A percentile compares a stretch with the other conserved stretches of the same genome.
These are phyloP conservation scores for Parthenolecanium corni DNA, from an alignment of 2,888 invertebrate species.

Conservation along the genomic window DNA sequence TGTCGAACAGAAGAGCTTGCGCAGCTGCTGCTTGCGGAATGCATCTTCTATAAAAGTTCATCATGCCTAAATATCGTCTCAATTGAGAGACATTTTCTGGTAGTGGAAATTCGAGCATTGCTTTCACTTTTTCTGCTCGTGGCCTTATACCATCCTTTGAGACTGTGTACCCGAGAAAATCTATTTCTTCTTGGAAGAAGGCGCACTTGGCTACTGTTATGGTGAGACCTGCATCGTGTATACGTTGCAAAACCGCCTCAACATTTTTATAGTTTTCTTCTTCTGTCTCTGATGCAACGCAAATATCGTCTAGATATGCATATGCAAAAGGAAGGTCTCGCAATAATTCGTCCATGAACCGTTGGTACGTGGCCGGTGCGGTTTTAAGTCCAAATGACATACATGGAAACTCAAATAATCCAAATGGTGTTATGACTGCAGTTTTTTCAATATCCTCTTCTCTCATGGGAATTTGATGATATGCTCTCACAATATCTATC, in stretches of 20 bases:
- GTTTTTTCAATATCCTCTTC: constrained; percentile 34
- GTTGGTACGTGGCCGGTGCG: constrained; percentile 30
- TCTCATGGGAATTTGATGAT: constrained; percentile 34
- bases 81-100: neutral
- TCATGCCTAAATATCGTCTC: neutral
- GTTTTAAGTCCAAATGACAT: constrained; percentile 33
- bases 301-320: constrained; percentile 17
- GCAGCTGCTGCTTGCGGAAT: neutral
- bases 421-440: constrained; percentile 34
- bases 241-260: neutral
- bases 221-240: neutral
- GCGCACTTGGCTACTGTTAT: constrained; percentile 4
- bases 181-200: neutral
- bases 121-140: neutral
- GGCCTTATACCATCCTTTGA: neutral
- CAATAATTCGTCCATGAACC: neutral
- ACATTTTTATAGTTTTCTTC: neutral
- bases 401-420: constrained; percentile 31
- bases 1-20: neutral
- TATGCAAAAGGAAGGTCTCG: neutral
- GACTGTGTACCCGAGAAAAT: constrained; percentile 10
- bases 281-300: neutral
- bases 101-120: neutral
- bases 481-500: constrained; percentile 32
- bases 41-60: constrained; percentile 6